These are phyloP conservation scores for Rhynchonema sp. DNA, from an alignment of 2,888 invertebrate species.

Conservation along the genomic window DNA sequence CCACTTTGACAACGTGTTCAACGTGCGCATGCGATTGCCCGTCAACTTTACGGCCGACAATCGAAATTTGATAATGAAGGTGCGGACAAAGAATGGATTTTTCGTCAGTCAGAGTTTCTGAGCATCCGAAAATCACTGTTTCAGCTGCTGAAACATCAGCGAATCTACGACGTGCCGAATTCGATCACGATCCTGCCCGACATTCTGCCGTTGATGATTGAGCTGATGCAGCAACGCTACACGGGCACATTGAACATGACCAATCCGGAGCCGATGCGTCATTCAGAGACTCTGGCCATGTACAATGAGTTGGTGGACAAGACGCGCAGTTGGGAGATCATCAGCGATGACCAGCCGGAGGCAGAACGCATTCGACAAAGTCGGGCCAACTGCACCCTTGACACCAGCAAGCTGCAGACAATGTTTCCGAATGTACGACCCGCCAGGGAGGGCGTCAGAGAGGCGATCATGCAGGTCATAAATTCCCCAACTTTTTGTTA, in stretches of 20 bases:
- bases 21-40: conserved; percentile 16
- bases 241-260: conserved; percentile 12
- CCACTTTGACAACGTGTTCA: conserved; percentile 12
- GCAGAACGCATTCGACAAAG: conserved; percentile 2
- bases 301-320: conserved; percentile 4
- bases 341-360: conserved; percentile 6
- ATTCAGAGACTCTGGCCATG: conserved; percentile 8
- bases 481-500: neutral
- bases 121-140: neutral
- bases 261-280: conserved; percentile 11
- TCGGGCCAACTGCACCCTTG: conserved; percentile 10
- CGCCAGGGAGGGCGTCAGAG: conserved; percentile 16
- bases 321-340: neutral
- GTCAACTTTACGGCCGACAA: conserved; percentile 11
- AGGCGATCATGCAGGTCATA: conserved; percentile 12
- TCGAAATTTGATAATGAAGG: conserved; percentile 14
- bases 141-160: conserved; percentile 9
- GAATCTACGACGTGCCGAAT: conserved; percentile 12
- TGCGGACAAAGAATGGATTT: too few relatives aligned
- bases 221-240: conserved; percentile 9
- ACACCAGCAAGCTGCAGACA: conserved; percentile 13
- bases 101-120: neutral
- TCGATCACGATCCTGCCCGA: conserved; percentile 14
- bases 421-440: conserved; percentile 14
- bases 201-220: conserved; percentile 11